Percentiles rank a stretch among this genome's conserved stretches.
phyloP scores from a whole-genome alignment of 2,888 invertebrate species.

The Pteria penguin region DNA sequence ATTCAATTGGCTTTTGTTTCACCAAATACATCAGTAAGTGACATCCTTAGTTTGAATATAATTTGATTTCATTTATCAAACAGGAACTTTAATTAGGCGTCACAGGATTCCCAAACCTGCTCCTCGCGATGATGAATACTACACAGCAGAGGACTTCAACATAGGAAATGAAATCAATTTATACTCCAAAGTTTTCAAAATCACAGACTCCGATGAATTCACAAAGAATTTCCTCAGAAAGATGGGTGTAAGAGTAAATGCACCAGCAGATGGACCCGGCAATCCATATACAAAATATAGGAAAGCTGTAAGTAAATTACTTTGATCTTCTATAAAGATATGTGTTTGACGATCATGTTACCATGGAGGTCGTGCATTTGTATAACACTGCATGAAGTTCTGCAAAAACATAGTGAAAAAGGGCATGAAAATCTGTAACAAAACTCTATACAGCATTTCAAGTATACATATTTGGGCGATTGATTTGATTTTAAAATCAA shows the following conservation, averaged over 20 bases:
- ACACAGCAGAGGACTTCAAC: constrained; percentile 92
- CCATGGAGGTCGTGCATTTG: no score
- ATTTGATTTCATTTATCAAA: constrained; percentile 56
- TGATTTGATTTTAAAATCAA: no score
- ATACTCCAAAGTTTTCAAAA: constrained; percentile 89
- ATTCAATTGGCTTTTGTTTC: no score
- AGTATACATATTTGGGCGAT: no score
- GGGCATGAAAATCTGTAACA: no score
- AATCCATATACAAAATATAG: constrained; percentile 77
- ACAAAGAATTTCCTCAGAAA: constrained; percentile 91
- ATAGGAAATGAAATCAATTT: constrained; percentile 88
- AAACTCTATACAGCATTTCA: no score
- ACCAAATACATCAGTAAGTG: no score
- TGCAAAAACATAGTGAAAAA: no score
- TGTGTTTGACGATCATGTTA: no score
- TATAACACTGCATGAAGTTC: no score
- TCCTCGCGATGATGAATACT: constrained; percentile 87
- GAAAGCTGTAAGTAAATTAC: constrained; percentile 74
- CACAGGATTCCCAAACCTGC: constrained; percentile 89
- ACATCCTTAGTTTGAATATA: no score
- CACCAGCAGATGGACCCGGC: constrained; percentile 53
- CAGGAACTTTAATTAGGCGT: constrained; percentile 89
- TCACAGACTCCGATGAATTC: constrained; percentile 92
- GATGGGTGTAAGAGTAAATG: constrained; percentile 88
- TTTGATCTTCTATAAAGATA: no score